These are phyloP conservation scores for Hippocampus kuda DNA, from an alignment of 2,797 vertebrate genomes.

Conservation along the genomic window DNA sequence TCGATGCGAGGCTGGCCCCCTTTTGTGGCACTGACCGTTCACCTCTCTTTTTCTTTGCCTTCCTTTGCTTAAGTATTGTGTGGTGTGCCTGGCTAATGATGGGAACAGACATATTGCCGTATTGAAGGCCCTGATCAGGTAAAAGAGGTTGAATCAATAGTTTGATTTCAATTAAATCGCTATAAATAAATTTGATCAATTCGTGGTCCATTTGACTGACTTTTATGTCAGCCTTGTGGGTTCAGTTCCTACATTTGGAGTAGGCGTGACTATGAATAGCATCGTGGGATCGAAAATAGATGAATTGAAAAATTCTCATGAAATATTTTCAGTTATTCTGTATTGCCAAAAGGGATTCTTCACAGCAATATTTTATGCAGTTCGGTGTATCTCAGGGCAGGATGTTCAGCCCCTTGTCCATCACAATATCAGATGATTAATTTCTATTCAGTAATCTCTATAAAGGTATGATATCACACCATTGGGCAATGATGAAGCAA, in stretches of 20 bases:
- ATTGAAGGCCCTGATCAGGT: slow-evolving; percentile 38
- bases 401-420: slow-evolving; percentile 2
- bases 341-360: slow-evolving; percentile 24
- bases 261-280: no score
- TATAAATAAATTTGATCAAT: no score
- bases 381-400: slow-evolving; percentile 54
- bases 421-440: background rate
- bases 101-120: slow-evolving; percentile 30
- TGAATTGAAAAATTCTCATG: no score
- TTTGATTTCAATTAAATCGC: no score
- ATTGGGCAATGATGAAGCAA: no score
- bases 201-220: no score
- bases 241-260: no score
- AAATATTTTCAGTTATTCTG: no score
- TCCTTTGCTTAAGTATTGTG: slow-evolving; percentile 40
- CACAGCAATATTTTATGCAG: slow-evolving; percentile 38
- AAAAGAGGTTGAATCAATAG: slow-evolving; percentile 21
- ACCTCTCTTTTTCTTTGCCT: slow-evolving; percentile 42
- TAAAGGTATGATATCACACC: no score
- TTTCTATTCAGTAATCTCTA: no score
- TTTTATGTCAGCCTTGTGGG: no score
- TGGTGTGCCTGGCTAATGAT: slow-evolving; percentile 46
- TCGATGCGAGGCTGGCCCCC: slow-evolving; percentile 48
- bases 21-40: slow-evolving; percentile 52
- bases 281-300: no score